A percentile compares a stretch with the other conserved stretches of the same genome.
phyloP scores from a whole-genome alignment of 2,113 vertebrate genomes.

The Argyrosomus japonicus region DNA sequence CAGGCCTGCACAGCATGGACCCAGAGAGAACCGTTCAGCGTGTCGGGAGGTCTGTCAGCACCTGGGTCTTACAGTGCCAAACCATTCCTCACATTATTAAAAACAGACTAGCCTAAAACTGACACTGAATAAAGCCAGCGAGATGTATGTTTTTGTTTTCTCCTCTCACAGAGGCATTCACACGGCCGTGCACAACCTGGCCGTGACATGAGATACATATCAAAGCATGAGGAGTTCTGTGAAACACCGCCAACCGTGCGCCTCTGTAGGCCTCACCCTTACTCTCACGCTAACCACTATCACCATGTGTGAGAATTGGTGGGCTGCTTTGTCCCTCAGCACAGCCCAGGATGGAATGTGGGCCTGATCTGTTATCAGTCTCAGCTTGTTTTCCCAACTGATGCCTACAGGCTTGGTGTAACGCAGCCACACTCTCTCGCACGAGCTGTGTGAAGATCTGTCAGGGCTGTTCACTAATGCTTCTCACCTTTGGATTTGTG shows the following conservation, averaged over 20 bases:
- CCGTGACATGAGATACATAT: constrained; percentile 63
- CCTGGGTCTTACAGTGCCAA: constrained; percentile 54
- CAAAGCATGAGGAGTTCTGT: constrained; percentile 61
- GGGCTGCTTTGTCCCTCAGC: constrained; percentile 58
- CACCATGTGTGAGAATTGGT: constrained; percentile 52
- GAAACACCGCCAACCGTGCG: constrained; percentile 34
- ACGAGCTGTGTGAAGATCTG: constrained; percentile 31
- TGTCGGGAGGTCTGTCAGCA: constrained; percentile 62
- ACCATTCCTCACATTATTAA: constrained; percentile 44
- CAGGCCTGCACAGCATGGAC: constrained; percentile 75
- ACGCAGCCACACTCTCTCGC: background rate
- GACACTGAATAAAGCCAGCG: constrained; percentile 48
- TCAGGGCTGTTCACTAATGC: constrained; percentile 19
- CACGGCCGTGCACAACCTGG: constrained; percentile 43
- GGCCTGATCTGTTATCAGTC: constrained; percentile 67
- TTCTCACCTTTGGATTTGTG: constrained; percentile 48
- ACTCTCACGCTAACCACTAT: constrained; percentile 47
- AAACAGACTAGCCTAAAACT: constrained; percentile 61
- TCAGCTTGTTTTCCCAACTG: constrained; percentile 73
- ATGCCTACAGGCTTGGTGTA: constrained; percentile 58
- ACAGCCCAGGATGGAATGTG: constrained; percentile 57
- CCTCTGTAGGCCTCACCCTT: constrained; percentile 49
- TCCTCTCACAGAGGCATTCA: constrained; percentile 42
- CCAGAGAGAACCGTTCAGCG: constrained; percentile 43
- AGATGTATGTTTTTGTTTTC: constrained; percentile 65